Conservation (phyloP, 2,888 invertebrate genomes). For the Eristalis tenax region DNA sequence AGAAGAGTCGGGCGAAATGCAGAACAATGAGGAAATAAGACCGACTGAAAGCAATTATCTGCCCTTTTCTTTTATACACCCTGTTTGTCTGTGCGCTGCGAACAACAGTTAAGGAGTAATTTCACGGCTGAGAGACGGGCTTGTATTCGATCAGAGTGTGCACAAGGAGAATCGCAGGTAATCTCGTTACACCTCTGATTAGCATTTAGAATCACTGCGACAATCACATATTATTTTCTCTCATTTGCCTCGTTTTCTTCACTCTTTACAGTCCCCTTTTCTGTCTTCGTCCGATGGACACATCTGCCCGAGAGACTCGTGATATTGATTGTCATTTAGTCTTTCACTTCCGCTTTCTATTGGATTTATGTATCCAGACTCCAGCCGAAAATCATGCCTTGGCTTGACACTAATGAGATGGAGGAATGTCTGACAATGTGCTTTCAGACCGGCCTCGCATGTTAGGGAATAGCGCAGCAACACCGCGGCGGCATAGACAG, state of each 20-base stretch:
- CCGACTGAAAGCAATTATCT: slow-evolving; percentile 23
- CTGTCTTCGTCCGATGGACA: neutral
- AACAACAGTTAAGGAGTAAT: slow-evolving; percentile 36
- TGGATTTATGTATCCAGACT: neutral
- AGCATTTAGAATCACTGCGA: slow-evolving; percentile 4
- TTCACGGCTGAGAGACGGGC: slow-evolving; percentile 43
- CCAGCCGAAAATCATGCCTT: slow-evolving; percentile 31
- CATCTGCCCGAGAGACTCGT: neutral
- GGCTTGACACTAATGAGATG: slow-evolving; percentile 64
- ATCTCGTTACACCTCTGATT: slow-evolving; percentile 48
- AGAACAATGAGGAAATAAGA: slow-evolving; percentile 38
- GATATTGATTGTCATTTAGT: slow-evolving; percentile 34
- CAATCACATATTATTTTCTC: neutral
- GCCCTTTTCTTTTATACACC: neutral
- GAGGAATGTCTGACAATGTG: slow-evolving; percentile 51
- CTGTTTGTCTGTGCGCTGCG: slow-evolving; percentile 6
- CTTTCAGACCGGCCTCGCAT: slow-evolving; percentile 12
- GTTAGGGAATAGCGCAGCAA: neutral
- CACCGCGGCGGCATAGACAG: neutral
- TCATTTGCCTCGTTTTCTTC: slow-evolving; percentile 12
- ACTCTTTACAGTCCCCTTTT: neutral
- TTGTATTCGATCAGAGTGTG: slow-evolving; percentile 16
- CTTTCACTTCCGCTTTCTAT: slow-evolving; percentile 50
- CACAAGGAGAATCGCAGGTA: slow-evolving; percentile 29
- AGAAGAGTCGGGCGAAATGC: neutral